These are phyloP conservation scores for Rutpela maculata DNA, from an alignment of 2,888 invertebrate species.

Conservation along the genomic window DNA sequence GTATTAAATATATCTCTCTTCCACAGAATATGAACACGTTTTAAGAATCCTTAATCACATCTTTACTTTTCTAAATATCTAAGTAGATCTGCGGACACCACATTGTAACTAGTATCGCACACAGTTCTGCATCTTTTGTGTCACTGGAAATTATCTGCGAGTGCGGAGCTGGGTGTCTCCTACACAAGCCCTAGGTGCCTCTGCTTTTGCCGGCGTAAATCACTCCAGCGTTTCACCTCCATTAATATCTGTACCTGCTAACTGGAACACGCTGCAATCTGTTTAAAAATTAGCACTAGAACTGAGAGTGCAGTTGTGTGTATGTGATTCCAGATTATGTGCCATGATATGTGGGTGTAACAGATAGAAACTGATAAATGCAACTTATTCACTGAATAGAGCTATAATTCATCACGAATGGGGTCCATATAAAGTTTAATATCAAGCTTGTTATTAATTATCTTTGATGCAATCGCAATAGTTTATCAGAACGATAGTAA, in stretches of 20 bases:
- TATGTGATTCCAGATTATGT: conserved; percentile 61
- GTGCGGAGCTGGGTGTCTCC: conserved; percentile 56
- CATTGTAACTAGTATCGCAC: background rate
- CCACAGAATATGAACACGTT: background rate
- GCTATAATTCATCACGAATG: conserved; percentile 54
- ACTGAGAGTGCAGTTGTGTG: conserved; percentile 31
- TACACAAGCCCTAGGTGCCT: conserved; percentile 62
- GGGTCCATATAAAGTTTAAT: conserved; percentile 30
- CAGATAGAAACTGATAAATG: conserved; percentile 59
- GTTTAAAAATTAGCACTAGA: conserved; percentile 54
- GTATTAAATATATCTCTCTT: background rate
- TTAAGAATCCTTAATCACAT: background rate
- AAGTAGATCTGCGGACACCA: background rate
- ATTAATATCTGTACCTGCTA: conserved; percentile 64
- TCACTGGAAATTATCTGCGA: conserved; percentile 50
- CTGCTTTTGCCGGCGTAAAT: conserved; percentile 60
- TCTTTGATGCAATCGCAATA: conserved; percentile 41
- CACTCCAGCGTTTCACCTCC: conserved; percentile 60
- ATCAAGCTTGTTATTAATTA: conserved; percentile 41
- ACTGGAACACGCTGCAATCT: conserved; percentile 61
- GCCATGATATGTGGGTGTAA: conserved; percentile 63
- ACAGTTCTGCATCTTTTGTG: conserved; percentile 50
- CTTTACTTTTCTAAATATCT: background rate
- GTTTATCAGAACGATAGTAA: conserved; percentile 38
- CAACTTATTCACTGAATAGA: conserved; percentile 47